Evolutionary conservation across 2,113 vertebrate species (phyloP), one percentile per base, ranked within the genome.

Genomic region (Amphilophus citrinellus): DNA sequence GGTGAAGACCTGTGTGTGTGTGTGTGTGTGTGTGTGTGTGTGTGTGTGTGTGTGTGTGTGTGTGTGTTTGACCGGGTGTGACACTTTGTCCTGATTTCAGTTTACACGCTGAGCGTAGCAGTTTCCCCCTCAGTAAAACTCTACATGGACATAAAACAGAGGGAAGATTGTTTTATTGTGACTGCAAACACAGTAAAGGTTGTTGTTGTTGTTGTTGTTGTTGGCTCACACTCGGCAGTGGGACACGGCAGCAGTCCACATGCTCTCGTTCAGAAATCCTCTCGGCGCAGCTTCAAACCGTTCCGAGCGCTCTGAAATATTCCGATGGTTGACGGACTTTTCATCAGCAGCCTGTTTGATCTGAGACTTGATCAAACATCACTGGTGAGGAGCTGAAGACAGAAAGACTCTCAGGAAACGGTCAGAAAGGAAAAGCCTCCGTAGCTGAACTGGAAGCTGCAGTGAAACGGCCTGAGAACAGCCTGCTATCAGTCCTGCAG

Each of bases 1-100:
- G 37, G 2, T 50, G 18, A 6, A 30, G 56, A 37, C 47, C 15
- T 0, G 2, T 10, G 18, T 77, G 47, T 76, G n/a, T 75, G 58
- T 27, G 27, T 27, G 27, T 27, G 27, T 27, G 27, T 27, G 27
- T 27, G 24, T 24, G 24, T 24, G 24, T 27, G 27, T 27, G 27
- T 0, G 2, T 10, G 18, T 77, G 47, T 76, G n/a, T 75, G 58
- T 80, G 60, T 61, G 42, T 71, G 61, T 81, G 76, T 9, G 76
- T 42, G 57, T 73, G 66, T 79, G 60, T 61, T 30, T 58, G 53
- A 22, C 47, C 18, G 57, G 24, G 82, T 84, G 86, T 81, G 84
- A 77, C 57, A 57, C 8, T 10, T 18, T 44, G 59, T 66, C 27
- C 50, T 42, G 17, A 2, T 44, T 79, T 63, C 32, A 65, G 47